Evolutionary conservation across 2,797 vertebrate genomes (phyloP), one percentile per base, ranked within the genome.

Genomic region (Muraenolepis orangiensis): DNA sequence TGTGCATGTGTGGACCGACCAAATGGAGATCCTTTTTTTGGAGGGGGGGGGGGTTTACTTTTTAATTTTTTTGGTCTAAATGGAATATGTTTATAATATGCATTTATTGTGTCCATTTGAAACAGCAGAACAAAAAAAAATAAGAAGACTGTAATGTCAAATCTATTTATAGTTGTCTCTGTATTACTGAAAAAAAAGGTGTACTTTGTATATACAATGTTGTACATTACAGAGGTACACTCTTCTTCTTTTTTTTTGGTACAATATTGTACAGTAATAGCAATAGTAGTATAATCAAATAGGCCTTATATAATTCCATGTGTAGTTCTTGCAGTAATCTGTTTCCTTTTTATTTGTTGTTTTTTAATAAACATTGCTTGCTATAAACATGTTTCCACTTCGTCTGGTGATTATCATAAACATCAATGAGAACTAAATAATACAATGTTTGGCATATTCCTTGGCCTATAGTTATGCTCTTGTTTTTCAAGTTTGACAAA

Each of bases 191-290:
- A 93, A 90, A 93, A 89, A 93, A 94, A 94, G 87, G 94, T 95
- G 94, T 94, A 95, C 95, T 95, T 94, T 96, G 95, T 96, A 96
- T 95, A 96, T 96, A 96, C 91, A 95, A 95, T 92, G 93, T 93
- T 96, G 95, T 96, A 96, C 95, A 95, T 96, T 95, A 93, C 94
- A 95, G 94, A 96, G 95, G 95, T 96, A 95, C 95, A 95, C 87
- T 93, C 85, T 90, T 93, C 89, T 80, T 93, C 85, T 90, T 93
- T 89, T 80, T 82, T 88, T 91, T 91, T 92, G 92, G 92, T 94
- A 94, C 93, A 94, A 88, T 93, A 95, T 93, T 95, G 93, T 94
- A 95, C 93, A 95, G 94, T 93, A 92, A 93, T 93, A 92, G 93
- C 93, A 93, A 94, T 93, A 94, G 93, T 92, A 91, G 90, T 92